Evolutionary conservation across 2,113 vertebrate genomes (phyloP).

Genomic region (Cacatua alba): DNA sequence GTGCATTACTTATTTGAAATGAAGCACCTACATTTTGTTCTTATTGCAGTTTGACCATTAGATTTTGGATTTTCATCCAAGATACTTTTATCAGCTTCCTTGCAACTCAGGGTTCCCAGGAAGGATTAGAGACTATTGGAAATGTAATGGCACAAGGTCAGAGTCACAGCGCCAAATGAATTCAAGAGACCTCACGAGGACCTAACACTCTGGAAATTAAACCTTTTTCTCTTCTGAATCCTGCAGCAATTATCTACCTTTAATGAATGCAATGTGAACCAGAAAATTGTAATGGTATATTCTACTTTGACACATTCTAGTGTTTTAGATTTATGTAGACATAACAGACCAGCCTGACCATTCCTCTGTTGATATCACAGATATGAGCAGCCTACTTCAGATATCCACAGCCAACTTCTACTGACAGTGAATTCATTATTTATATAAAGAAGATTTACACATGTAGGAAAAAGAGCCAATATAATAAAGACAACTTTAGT

Average conservation of each 20-base stretch:
- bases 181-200: neutral
- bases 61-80: neutral
- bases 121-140: neutral
- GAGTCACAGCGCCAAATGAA: neutral
- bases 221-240: neutral
- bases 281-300: neutral
- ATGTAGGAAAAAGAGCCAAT: neutral
- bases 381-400: neutral
- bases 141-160: neutral
- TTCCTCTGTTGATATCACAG: neutral
- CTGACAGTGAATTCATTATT: neutral
- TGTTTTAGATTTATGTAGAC: neutral
- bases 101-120: neutral
- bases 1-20: neutral
- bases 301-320: neutral
- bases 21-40: neutral
- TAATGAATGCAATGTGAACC: neutral
- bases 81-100: neutral
- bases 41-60: neutral
- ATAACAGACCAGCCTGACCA: neutral
- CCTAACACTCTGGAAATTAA: neutral
- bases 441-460: neutral
- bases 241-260: neutral
- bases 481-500: neutral
- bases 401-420: neutral